Evolutionary conservation across 1,140 invertebrate genomes (phyloP), one percentile per base, ranked within the genome.

Genomic region (Polypedilum pembai): DNA sequence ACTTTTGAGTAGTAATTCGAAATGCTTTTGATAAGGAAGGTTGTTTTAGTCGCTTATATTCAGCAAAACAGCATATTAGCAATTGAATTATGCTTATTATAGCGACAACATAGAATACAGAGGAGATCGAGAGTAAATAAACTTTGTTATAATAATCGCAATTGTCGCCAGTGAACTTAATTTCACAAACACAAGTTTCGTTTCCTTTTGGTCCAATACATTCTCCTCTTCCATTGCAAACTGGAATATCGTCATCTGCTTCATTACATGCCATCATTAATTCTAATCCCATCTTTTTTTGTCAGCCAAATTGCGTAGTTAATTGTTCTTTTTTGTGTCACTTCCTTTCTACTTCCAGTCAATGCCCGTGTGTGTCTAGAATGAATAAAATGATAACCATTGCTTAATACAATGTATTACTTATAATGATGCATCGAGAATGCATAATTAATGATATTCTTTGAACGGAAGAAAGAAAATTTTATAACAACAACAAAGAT

Each of bases 171-270:
- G 87, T 79, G 80, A 84, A 85, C 74, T 87, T 87, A 80, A 95
- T 94, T 85, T 95, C 92, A 82, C 94, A 96, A 75, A 94, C 85
- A 80, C 94, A 96, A 41, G 92, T 93, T 65, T 94, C 93, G 82
- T 95, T 33, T 33, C 24, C 24, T 33, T 33, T 93, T 69, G 65
- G 65, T 69, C 45, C 45, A 76, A 93, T 87, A 82, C 94, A 96
- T 83, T 94, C 92, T 8, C 94, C 94, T 76, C 92, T 90, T n/a
- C 93, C 93, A 40, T 21, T 69, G 12, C 65, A 69, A 18, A 69
- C 45, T 56, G 45, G n/a, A 56, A n/a, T 56, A 56, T 56, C 45
- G n/a, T 56, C 45, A 15, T 56, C 45, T 56, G n/a, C 45, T n/a
- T 56, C 45, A 56, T 56, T 56, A n/a, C 45, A 56, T 12, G 12